phyloP scores from a whole-genome alignment of 2,888 invertebrate genomes.

The Copidosoma aretas region DNA sequence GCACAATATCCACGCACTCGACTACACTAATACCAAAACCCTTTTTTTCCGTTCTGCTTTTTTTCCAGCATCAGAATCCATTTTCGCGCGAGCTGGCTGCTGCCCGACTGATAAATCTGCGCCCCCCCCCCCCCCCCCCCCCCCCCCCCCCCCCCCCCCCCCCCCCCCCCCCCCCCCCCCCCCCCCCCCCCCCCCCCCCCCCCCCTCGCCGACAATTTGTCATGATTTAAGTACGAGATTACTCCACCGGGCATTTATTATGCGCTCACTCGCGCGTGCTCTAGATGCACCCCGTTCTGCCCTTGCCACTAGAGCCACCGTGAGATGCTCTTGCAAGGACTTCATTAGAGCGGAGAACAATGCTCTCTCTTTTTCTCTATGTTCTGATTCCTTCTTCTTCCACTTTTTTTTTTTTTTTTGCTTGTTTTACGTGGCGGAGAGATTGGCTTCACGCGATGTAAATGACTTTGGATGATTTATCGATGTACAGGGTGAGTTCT shows the following conservation, averaged over 20 bases:
- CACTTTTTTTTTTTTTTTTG: constrained; percentile 5
- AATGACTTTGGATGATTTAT: neutral
- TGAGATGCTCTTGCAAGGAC: constrained; percentile 31
- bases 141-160: neutral
- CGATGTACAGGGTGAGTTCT: neutral
- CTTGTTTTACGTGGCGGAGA: neutral
- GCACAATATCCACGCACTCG: neutral
- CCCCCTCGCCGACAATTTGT: constrained; percentile 42
- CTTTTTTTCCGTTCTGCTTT: constrained; percentile 3
- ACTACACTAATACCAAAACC: neutral
- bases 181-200: neutral
- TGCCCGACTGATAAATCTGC: constrained; percentile 31
- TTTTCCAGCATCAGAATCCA: constrained; percentile 28
- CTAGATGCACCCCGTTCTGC: constrained; percentile 26
- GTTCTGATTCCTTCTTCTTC: neutral
- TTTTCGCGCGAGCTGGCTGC: constrained; percentile 23
- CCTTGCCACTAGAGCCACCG: constrained; percentile 11
- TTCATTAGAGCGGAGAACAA: constrained; percentile 32
- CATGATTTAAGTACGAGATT: constrained; percentile 46
- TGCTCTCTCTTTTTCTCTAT: neutral
- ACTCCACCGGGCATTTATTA: constrained; percentile 45
- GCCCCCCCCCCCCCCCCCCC: neutral
- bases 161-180: constrained; percentile 15
- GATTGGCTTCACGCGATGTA: neutral
- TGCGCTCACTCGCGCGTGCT: constrained; percentile 30